phyloP scores from a whole-genome alignment of 92 coral and sea anemone species.

The Palythoa caribaeorum region DNA sequence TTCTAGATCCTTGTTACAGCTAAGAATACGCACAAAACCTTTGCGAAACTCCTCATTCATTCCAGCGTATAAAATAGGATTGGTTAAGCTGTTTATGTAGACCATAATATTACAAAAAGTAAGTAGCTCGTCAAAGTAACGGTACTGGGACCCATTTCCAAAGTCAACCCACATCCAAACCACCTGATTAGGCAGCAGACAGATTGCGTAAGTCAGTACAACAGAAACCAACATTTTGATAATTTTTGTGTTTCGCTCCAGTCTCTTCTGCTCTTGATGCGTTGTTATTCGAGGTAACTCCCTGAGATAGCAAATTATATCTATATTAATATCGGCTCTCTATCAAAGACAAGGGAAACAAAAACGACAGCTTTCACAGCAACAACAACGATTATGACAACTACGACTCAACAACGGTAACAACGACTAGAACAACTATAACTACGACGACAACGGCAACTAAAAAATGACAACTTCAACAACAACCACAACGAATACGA shows the following conservation, averaged over 20 bases:
- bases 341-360: background rate
- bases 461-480: no score
- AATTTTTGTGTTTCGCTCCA: conserved; percentile 80
- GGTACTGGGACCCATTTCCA: conserved; percentile 71
- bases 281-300: conserved; percentile 32
- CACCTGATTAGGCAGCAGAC: conserved; percentile 93
- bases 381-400: no score
- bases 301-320: conserved; percentile 35
- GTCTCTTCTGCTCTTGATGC: conserved; percentile 70
- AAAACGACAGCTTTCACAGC: no score
- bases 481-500: no score
- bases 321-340: background rate
- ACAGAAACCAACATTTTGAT: conserved; percentile 92
- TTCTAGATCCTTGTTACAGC: conserved; percentile 29
- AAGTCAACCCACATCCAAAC: conserved; percentile 97
- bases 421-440: no score
- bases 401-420: no score
- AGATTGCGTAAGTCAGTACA: conserved; percentile 83
- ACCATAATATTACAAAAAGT: conserved; percentile 80
- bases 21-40: conserved; percentile 77
- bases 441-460: no score
- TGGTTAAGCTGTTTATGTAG: conserved; percentile 84
- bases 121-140: conserved; percentile 47
- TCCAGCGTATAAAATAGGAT: conserved; percentile 86
- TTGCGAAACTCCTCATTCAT: conserved; percentile 91